These are phyloP conservation scores for Prietella phreatophila DNA, from an alignment of 2,113 vertebrate genomes.

Conservation along the genomic window DNA sequence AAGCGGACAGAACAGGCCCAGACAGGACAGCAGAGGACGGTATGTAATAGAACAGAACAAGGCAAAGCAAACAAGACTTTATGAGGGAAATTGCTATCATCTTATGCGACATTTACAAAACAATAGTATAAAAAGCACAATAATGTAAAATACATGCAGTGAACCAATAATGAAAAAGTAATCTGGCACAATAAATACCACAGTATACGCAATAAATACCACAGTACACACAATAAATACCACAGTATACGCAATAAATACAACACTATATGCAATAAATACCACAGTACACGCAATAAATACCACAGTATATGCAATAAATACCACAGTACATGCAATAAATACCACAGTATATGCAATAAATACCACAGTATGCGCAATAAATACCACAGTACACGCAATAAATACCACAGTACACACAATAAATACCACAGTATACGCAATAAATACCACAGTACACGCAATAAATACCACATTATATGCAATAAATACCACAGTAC, in stretches of 20 bases:
- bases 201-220: neutral
- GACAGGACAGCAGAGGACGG: neutral
- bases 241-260: neutral
- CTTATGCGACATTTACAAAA: neutral
- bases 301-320: neutral
- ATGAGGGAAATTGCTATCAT: neutral
- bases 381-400: neutral
- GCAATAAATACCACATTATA: neutral
- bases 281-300: neutral
- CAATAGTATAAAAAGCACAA: neutral
- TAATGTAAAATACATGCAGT: neutral
- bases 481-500: neutral
- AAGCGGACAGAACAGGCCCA: neutral
- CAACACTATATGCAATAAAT: neutral
- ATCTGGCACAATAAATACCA: neutral
- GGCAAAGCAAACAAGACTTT: neutral
- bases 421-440: too few relatives aligned
- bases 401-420: neutral
- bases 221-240: neutral
- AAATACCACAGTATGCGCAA: neutral
- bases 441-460: neutral
- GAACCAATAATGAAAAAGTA: neutral
- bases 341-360: neutral
- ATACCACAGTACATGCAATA: neutral
- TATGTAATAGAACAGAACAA: neutral